These are phyloP conservation scores for Biston betularia DNA, from an alignment of 2,888 invertebrate genomes.

Conservation along the genomic window DNA sequence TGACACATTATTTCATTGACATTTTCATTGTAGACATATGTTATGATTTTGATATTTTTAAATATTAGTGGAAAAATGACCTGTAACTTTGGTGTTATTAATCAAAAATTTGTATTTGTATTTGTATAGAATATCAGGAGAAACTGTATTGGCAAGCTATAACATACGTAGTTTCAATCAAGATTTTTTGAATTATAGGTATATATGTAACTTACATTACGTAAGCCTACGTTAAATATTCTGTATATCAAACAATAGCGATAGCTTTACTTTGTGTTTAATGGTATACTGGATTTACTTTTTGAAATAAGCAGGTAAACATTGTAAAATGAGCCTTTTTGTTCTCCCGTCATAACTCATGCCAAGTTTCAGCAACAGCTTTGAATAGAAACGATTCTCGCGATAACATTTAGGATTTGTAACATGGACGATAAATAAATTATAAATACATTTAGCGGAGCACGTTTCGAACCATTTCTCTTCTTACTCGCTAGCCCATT, in stretches of 20 bases:
- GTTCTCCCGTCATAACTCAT: slow-evolving; percentile 59
- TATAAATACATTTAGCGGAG: slow-evolving; percentile 83
- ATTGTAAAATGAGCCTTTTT: slow-evolving; percentile 29
- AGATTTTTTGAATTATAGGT: no score
- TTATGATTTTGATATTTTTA: no score
- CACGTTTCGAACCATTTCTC: slow-evolving; percentile 82
- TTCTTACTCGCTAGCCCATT: slow-evolving; percentile 84
- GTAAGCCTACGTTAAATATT: no score
- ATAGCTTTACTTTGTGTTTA: not conserved
- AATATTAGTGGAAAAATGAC: no score
- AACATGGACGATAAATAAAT: slow-evolving; percentile 81
- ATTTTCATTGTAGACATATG: no score
- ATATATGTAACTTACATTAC: no score
- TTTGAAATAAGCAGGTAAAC: slow-evolving; percentile 13
- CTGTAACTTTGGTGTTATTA: no score
- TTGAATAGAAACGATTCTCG: slow-evolving; percentile 63
- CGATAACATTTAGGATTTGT: slow-evolving; percentile 78
- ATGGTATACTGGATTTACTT: not conserved
- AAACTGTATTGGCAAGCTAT: no score
- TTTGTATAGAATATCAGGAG: no score
- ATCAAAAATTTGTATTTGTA: no score
- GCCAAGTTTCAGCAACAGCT: slow-evolving; percentile 44
- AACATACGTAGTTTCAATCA: no score
- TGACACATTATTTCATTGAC: no score
- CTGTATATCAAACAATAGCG: not conserved